Base-by-base conservation (phyloP, 1,140 invertebrate species). In the Piezodorus guildinii region DNA sequence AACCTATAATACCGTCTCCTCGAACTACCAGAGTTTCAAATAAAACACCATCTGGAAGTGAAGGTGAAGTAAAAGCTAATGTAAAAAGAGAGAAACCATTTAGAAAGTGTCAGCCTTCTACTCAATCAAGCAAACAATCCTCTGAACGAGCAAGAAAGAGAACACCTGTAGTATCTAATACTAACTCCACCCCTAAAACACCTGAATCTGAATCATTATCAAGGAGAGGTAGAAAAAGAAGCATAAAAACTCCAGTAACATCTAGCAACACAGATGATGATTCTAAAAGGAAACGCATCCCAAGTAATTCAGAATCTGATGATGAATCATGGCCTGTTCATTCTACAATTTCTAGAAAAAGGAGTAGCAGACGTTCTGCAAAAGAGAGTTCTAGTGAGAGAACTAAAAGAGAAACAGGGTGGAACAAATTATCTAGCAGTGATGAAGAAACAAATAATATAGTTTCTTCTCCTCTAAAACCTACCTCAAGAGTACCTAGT, bases 231-330 rank as follows among this genome's bases (percentile, higher is more conserved):
- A 63, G 66, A 49, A 68, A 68, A 19, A 63, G 65, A 17, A 21
- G 51, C 0, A 59, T 56, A 12, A 69, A 67, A 19, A 62, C 59
- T 27, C 61, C 70, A 16, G 39, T 64, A 16, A 65, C 66, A 25
- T 62, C 66, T 15, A 67, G 65, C 19, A 69, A 69, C 21, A 68
- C 70, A 1, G 69, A 70, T 54, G 70, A 71, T 60, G 59, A 65
- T 39, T 21, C 54, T 17, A 63, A 62, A 15, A 62, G 61, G 34
- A 68, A 66, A 65, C 56, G 63, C 15, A 56, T 44, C 16, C 58
- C 63, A 9, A 64, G 61, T 27, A 27, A 51, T 16, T 63, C 61
- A 59, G 67, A 68, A 25, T 61, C 61, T 30, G 67, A 64, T 43
- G 65, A 66, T 43, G 67, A 65, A 39, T 21, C 46, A 15, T 56